Base-by-base conservation (phyloP, 2,888 invertebrate genomes). In the Drosophila atroscutellata region DNA sequence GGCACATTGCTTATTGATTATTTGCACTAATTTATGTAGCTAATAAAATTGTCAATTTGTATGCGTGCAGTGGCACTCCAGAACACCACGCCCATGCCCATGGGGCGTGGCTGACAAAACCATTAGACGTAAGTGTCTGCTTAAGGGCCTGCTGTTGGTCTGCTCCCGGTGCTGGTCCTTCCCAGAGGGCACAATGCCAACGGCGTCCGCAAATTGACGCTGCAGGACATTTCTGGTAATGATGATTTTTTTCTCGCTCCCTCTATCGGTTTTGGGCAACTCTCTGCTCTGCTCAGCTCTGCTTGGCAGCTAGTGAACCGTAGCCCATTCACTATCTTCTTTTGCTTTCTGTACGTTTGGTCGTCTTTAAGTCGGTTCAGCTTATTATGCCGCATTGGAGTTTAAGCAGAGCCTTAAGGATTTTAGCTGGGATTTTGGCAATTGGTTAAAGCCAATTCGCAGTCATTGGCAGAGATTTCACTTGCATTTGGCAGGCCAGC, bases 31-130 rank as follows among this genome's bases (percentile, higher is more conserved):
- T 86, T 86, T 86, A 86, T 86, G 90, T 84, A 73, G 85, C 90
- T 80, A 90, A 86, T 86, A 86, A 86, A 90, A 86, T 84, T 90
- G 89, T 84, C 89, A 86, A 90, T 89, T 89, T 88, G 90, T 89
- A 86, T 89, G 86, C 86, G 86, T 79, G 87, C 76, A 64, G 57
- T 30, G 57, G 54, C 57, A 64, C 50, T 50, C 37, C 8, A n/a
- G n/a, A 39, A 8, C 62, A 20, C 26, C 28, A 13, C n/a, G 47
- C 42, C 32, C 30, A 36, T 39, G 20, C n/a, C 6, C 42, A 26
- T 26, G 36, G 62, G 85, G 71, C 69, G 72, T 63, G 76, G 74
- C 80, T 75, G 83, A 86, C 78, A 80, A 66, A 71, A 76, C 86
- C 90, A 86, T 86, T 90, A 86, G 89, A 81, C 71, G 74, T 89